A percentile compares a stretch with the other conserved stretches of the same genome.
phyloP scores from a whole-genome alignment of 2,113 vertebrate genomes.

The Albula glossodonta region DNA sequence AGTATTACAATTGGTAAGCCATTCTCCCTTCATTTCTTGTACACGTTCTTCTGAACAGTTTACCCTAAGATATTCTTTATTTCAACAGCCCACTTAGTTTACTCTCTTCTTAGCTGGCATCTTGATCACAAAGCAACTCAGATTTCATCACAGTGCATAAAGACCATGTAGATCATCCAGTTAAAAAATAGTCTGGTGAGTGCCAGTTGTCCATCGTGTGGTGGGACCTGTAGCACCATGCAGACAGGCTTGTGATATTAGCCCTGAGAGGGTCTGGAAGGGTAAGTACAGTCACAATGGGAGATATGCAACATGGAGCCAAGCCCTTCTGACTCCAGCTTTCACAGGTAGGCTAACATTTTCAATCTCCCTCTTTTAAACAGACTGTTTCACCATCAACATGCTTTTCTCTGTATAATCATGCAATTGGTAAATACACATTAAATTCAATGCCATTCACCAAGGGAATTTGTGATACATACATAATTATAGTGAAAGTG shows the following conservation, averaged over 20 bases:
- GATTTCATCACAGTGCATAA: background rate
- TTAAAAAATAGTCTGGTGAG: background rate
- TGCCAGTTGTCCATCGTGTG: background rate
- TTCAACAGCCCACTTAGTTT: background rate
- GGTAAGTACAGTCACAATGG: constrained; percentile 57
- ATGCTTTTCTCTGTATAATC: background rate
- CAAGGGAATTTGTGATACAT: background rate
- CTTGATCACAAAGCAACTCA: background rate
- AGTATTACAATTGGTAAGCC: background rate
- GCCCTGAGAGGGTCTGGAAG: constrained; percentile 21
- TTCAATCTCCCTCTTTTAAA: constrained; percentile 24
- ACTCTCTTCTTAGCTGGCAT: background rate
- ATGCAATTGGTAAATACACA: background rate
- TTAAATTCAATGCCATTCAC: background rate
- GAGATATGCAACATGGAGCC: constrained; percentile 37
- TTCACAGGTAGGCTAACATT: constrained; percentile 51
- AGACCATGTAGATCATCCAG: background rate
- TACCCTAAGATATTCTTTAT: background rate
- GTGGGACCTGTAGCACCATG: background rate
- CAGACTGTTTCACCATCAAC: background rate
- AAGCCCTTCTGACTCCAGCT: constrained; percentile 34
- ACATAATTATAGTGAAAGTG: background rate
- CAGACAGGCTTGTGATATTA: background rate
- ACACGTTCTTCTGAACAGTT: background rate
- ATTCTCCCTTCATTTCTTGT: constrained; percentile 2